A percentile compares a stretch with the other conserved stretches of the same genome.
These are phyloP conservation scores for Clarias laeviceps DNA, from an alignment of 2,797 vertebrate genomes.

Conservation along the genomic window DNA sequence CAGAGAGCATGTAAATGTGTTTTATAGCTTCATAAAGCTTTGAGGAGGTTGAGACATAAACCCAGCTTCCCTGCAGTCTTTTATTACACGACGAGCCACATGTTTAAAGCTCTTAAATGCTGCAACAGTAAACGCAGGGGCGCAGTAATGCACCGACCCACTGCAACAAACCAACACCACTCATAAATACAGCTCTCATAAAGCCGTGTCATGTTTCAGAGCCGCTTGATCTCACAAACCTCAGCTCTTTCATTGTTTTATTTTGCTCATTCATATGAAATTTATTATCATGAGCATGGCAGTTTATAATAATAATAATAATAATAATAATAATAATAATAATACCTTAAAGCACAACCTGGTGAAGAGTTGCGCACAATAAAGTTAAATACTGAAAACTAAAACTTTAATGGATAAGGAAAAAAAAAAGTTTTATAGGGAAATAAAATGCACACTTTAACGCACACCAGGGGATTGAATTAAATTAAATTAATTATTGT, in stretches of 20 bases:
- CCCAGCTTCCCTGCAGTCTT: conserved; percentile 65
- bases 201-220: conserved; percentile 28
- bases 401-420: neutral
- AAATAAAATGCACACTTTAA: neutral
- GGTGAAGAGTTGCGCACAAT: too few species aligned
- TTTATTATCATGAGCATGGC: neutral
- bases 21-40: conserved; percentile 76
- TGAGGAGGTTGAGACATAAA: conserved; percentile 63
- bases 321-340: neutral
- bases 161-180: conserved; percentile 21
- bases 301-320: neutral
- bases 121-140: conserved; percentile 65
- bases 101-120: conserved; percentile 65
- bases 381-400: neutral
- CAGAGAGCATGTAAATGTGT: conserved; percentile 75
- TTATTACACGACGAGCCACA: conserved; percentile 64
- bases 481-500: neutral
- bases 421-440: neutral
- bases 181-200: conserved; percentile 29
- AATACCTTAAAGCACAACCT: neutral
- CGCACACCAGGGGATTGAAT: neutral
- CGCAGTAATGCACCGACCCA: conserved; percentile 60
- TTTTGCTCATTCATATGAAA: conserved; percentile 5
- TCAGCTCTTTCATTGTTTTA: neutral
- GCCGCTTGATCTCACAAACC: neutral